Conservation (phyloP, 2,113 vertebrate species). For the Burhinus oedicnemus region DNA sequence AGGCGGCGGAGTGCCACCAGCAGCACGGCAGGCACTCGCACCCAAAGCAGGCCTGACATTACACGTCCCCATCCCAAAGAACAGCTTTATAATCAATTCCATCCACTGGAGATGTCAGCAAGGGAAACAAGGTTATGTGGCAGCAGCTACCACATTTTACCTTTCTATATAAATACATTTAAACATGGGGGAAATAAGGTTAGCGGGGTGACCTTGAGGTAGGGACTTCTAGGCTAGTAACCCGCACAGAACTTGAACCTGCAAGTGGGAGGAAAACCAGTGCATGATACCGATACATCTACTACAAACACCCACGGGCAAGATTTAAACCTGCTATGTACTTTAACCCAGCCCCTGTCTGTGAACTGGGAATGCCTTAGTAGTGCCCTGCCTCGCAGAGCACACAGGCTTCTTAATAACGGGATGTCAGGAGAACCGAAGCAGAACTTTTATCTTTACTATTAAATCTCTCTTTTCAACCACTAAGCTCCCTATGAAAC, state of each 20-base stretch:
- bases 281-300: not conserved
- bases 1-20: not conserved
- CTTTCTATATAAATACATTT: slow-evolving; percentile 62
- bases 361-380: not conserved
- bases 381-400: not conserved
- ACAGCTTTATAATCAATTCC: slow-evolving; percentile 45
- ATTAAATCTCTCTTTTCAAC: slow-evolving; percentile 63
- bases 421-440: slow-evolving; percentile 48
- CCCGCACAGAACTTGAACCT: not conserved
- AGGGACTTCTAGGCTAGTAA: not conserved
- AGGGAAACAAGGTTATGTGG: slow-evolving; percentile 45
- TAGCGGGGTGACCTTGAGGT: slow-evolving; percentile 48
- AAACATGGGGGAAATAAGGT: slow-evolving; percentile 34
- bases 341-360: not conserved
- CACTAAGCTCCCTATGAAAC: slow-evolving; percentile 56
- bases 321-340: not conserved
- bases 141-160: slow-evolving; percentile 43
- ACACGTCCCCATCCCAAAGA: not conserved
- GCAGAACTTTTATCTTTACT: slow-evolving; percentile 66
- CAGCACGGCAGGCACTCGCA: not conserved
- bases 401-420: slow-evolving; percentile 38
- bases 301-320: not conserved
- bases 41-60: not conserved
- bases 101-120: slow-evolving; percentile 22
- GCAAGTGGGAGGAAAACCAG: not conserved